Conservation (phyloP, 64 coral and sea anemone genomes). For the Cladopsammia gracilis region DNA sequence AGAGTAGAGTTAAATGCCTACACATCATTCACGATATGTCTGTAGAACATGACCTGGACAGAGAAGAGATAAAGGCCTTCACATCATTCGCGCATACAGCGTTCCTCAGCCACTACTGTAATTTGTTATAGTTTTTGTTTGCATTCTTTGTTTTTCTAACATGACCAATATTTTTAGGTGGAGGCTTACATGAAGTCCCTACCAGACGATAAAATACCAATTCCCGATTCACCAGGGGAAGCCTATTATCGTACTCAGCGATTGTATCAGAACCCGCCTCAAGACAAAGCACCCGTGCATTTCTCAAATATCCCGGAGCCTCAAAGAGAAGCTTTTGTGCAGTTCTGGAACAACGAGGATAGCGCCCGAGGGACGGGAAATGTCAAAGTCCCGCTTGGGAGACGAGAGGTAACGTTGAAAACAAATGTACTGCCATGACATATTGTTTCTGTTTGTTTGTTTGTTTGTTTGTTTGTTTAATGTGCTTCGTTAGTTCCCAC, state of each 20-base stretch:
- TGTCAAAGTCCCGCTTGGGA: constrained; percentile 69
- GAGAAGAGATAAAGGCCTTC: too few relatives aligned
- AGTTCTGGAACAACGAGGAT: constrained; percentile 82
- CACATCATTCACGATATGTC: too few relatives aligned
- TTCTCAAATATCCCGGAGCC: constrained; percentile 73
- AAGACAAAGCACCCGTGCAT: constrained; percentile 75
- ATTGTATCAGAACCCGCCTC: constrained; percentile 71
- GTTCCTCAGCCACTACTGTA: too few relatives aligned
- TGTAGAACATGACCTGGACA: too few relatives aligned
- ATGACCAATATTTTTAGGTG: not conserved
- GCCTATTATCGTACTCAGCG: constrained; percentile 63
- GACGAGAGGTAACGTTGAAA: constrained; percentile 67
- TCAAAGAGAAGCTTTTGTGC: constrained; percentile 84
- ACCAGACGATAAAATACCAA: constrained; percentile 71
- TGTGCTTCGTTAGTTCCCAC: too few relatives aligned
- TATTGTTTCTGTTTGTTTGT: too few relatives aligned
- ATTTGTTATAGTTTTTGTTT: too few relatives aligned
- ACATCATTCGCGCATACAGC: too few relatives aligned
- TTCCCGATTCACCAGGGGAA: constrained; percentile 43
- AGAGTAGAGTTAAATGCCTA: too few relatives aligned
- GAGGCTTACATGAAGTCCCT: constrained; percentile 82
- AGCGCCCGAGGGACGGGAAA: constrained; percentile 64
- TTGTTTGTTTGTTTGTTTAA: too few relatives aligned
- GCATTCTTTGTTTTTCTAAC: too few relatives aligned
- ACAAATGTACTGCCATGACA: too few relatives aligned